phyloP scores from a whole-genome alignment of 2,113 vertebrate species.

The Trogon melanurus region DNA sequence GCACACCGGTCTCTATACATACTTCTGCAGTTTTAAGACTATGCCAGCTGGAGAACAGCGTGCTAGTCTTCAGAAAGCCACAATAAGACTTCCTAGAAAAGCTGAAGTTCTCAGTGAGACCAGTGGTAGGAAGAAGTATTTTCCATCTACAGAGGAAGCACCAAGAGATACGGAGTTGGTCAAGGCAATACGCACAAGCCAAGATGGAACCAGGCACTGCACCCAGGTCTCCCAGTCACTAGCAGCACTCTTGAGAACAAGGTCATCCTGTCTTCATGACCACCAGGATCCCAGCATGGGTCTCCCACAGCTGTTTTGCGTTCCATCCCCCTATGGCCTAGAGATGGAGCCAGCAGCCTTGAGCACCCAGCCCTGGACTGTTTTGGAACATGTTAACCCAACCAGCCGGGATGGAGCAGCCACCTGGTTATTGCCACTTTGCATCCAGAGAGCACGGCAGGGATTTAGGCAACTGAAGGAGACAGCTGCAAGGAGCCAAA shows the following conservation, averaged over 20 bases:
- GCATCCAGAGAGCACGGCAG: neutral
- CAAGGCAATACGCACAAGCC: accelerated
- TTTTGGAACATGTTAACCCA: neutral
- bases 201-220: neutral
- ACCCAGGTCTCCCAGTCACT: neutral
- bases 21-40: neutral
- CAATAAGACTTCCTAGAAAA: neutral
- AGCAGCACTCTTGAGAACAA: neutral
- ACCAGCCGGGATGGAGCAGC: neutral
- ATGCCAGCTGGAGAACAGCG: neutral
- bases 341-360: neutral
- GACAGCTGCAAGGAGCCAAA: neutral
- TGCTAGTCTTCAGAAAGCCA: neutral
- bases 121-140: neutral
- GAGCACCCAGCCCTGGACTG: neutral
- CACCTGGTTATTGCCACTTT: neutral
- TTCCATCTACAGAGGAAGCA: neutral
- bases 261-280: neutral
- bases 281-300: neutral
- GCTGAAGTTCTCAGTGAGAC: neutral
- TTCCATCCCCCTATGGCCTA: neutral
- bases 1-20: neutral
- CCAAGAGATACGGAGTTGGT: neutral
- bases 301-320: neutral
- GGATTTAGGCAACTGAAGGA: neutral